Evolutionary conservation across 2,797 vertebrate species (phyloP), one percentile per base, ranked within the genome.

Genomic region (Zalophus californianus): DNA sequence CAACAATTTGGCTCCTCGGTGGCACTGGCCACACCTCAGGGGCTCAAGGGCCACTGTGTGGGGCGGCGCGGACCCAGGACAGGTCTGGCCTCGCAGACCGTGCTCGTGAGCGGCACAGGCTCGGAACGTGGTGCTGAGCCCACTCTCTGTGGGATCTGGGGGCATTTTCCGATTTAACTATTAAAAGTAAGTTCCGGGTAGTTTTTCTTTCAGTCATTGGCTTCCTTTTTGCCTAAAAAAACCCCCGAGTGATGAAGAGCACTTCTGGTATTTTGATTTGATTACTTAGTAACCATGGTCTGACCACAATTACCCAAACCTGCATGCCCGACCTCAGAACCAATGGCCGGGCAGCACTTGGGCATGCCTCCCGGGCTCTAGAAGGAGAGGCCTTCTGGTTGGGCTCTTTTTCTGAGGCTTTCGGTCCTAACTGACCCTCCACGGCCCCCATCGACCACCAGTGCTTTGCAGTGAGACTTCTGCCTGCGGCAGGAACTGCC

Each of bases 71-170:
- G 82, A 27, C 0, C 8, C 18, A 54, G 50, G 21, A 2, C 50
- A 12, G 0, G 15, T 18, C 32, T 0, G 7, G 12, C 27, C 54
- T 18, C 2, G 23, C 41, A 38, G 90, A 20, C 7, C 20, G 23
- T 16, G 72, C 82, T 32, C 5, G 0, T 4, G 10, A n/a, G 41
- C 25, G 25, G 54, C 15, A 0, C 0, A 0, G 62, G 9, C 18
- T 32, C 7, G 25, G 20, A 29, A 70, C 48, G 7, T 2, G 32
- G 52, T 35, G 32, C 32, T 7, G 78, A 41, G 44, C 21, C 32
- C 52, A 6, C 29, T n/a, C 23, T 21, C 58, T 64, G 50, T 21
- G 52, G 4, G 10, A 80, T 62, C 54, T 21, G 3, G 38, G 50
- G 7, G 52, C 15, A 32, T 54, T 13, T 56, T 73, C 72, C 11